phyloP scores from a whole-genome alignment of 2,113 vertebrate species.

The Mormoops blainvillei region DNA sequence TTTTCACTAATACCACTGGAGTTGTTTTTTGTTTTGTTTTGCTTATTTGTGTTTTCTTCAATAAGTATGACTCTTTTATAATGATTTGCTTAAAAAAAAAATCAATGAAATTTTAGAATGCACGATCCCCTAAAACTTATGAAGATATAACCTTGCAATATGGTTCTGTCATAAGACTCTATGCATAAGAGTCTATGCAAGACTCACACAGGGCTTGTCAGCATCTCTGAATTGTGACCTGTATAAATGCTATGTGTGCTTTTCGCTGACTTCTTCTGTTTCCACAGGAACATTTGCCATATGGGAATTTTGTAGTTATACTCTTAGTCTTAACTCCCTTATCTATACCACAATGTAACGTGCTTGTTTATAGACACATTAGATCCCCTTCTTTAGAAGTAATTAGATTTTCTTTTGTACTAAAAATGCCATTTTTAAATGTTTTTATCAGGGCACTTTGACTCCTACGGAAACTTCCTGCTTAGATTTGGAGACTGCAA shows the following conservation, averaged over 20 bases:
- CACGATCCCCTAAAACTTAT: neutral
- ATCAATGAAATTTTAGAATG: neutral
- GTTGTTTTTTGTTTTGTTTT: neutral
- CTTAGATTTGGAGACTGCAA: slow-evolving; percentile 1
- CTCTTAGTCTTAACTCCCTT: neutral
- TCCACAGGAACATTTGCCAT: neutral
- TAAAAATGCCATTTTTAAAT: slow-evolving; percentile 26
- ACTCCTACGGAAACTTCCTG: slow-evolving; percentile 8
- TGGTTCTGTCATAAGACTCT: neutral
- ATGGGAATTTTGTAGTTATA: neutral
- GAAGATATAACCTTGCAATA: neutral
- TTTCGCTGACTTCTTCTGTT: neutral
- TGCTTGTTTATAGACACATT: neutral
- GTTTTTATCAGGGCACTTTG: neutral
- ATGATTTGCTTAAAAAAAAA: neutral
- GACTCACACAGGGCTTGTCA: neutral
- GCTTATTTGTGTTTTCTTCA: neutral
- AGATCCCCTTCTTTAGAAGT: neutral
- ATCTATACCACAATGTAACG: neutral
- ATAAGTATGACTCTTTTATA: neutral
- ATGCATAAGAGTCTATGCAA: too few relatives aligned
- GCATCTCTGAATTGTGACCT: neutral
- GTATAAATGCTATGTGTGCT: neutral
- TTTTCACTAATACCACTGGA: neutral
- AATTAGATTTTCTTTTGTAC: neutral